These are phyloP conservation scores for Arctocebus calabarensis DNA, from an alignment of 2,797 vertebrate species.

Conservation along the genomic window DNA sequence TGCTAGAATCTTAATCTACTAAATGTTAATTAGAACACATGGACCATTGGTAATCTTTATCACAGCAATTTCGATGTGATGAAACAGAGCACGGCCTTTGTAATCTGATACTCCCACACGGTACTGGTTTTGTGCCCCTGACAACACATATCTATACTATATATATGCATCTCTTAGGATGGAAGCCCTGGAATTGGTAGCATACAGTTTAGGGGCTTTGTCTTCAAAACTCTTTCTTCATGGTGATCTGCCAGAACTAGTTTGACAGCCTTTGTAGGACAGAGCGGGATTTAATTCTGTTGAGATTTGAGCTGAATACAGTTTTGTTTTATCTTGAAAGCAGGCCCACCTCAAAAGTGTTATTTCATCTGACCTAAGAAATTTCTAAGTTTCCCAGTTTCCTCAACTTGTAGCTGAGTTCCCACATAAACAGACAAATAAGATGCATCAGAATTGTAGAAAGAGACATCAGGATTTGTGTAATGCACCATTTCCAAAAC, in stretches of 20 bases:
- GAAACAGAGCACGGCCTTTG: accelerated
- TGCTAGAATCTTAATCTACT: neutral
- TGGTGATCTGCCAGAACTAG: conserved; percentile 18
- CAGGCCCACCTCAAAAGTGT: neutral
- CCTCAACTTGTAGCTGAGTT: neutral
- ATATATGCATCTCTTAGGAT: neutral
- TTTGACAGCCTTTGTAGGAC: neutral
- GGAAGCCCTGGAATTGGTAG: neutral
- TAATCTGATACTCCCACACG: no score
- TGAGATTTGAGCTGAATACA: neutral
- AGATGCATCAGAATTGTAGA: neutral
- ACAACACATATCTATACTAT: neutral
- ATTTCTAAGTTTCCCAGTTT: conserved; percentile 1
- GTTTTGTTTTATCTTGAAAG: neutral
- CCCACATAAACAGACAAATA: neutral
- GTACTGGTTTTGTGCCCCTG: accelerated
- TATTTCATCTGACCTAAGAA: conserved; percentile 2
- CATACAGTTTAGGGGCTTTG: neutral
- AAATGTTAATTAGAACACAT: neutral
- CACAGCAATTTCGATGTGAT: neutral
- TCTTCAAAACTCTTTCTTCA: conserved; percentile 12
- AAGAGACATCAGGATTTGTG: neutral
- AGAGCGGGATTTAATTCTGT: neutral
- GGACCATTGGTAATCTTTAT: neutral
- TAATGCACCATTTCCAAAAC: neutral